A percentile compares a stretch with the other conserved stretches of the same genome.
These are phyloP conservation scores for Galago senegalensis DNA, from an alignment of 2,797 vertebrate genomes.

Conservation along the genomic window DNA sequence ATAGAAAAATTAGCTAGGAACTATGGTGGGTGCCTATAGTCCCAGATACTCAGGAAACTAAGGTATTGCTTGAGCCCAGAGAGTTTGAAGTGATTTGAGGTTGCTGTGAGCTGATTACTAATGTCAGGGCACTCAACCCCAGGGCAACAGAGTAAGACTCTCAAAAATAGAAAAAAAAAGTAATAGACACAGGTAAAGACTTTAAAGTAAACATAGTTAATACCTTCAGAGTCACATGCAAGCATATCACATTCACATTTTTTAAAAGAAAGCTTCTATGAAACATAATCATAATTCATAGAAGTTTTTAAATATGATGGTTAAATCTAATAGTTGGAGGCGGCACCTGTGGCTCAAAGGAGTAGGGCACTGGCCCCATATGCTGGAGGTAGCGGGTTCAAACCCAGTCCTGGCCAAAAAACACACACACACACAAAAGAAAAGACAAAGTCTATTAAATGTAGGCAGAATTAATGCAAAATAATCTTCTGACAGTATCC, in stretches of 20 bases:
- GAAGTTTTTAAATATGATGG: background rate
- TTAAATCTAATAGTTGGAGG: background rate
- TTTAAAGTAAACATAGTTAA: conserved; percentile 1
- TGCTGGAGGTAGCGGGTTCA: too few species aligned
- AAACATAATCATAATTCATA: conserved; percentile 27
- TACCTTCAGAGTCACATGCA: conserved; percentile 39
- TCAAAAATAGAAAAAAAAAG: background rate
- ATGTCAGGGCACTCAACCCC: too few species aligned
- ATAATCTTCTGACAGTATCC: background rate
- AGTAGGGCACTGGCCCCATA: too few species aligned
- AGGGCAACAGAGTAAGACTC: too few species aligned
- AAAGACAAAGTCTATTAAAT: background rate
- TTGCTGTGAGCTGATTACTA: too few species aligned
- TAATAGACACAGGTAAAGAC: background rate
- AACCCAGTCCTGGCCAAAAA: too few species aligned
- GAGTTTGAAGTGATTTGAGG: too few species aligned
- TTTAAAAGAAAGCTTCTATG: background rate
- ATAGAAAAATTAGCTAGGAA: too few species aligned
- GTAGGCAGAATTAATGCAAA: conserved; percentile 26
- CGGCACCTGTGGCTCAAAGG: too few species aligned
- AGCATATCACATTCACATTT: background rate
- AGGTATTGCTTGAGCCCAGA: too few species aligned
- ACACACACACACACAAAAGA: background rate
- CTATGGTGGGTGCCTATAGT: too few species aligned
- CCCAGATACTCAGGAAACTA: too few species aligned